Evolutionary conservation across 2,797 vertebrate genomes (phyloP), one percentile per base, ranked within the genome.

Genomic region (Ctenosaura bakeri): DNA sequence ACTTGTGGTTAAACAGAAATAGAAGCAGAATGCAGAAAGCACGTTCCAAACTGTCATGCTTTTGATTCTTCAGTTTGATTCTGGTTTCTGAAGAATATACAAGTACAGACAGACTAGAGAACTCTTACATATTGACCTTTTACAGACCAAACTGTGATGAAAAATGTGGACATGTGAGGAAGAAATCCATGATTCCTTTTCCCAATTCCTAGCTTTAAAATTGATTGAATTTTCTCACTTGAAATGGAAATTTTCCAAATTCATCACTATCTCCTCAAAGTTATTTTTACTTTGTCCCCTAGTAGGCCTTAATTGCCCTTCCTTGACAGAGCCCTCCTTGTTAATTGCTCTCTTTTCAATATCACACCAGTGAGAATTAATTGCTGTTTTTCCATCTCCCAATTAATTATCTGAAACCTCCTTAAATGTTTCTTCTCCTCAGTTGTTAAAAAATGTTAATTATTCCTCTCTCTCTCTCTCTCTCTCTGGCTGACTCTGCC

Each of bases 361-460:
- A 76, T 77, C 38, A 46, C 26, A 77, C 16, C 54, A 59, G 24
- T 62, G 35, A 12, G 1, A 46, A 77, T 77, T 62, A 22, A 87
- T 42, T n/a, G 1, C 73, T 76, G 52, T 59, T 26, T 62, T 62
- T 42, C 56, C 42, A 35, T 76, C 42, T 74, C 56, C 35, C 35
- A 76, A 62, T 42, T 56, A 76, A 86, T 77, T 46, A 77, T 56
- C 16, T 77, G 73, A 38, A 42, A 29, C 1, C 52, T 35, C 52
- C 71, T 54, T 24, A 74, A 74, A 76, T 59, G 24, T 9, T 74
- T 35, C n/a, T 59, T 86, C 22, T 24, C 38, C n/a, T 24, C 84
- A 38, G 54, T 35, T 86, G 69, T 74, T 86, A 26, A 86, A 74
- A n/a, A 73, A 18, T n/a, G 38, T 52, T 71, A 50, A 85, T 85